Evolutionary conservation across 2,888 invertebrate genomes (phyloP).

Genomic region (Scotopteryx bipunctaria): DNA sequence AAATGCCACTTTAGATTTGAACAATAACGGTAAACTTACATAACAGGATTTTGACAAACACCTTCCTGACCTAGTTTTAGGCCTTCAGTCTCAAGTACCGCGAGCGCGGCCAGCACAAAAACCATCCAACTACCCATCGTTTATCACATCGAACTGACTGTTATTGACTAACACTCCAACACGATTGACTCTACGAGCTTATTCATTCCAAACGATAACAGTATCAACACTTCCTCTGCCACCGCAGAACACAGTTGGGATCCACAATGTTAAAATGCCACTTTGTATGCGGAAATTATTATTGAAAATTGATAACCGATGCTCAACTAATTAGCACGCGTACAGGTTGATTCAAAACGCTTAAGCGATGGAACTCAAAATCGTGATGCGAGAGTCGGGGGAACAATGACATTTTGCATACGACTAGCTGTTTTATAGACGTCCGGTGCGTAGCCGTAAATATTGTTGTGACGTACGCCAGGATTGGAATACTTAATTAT

Average conservation of each 20-base stretch:
- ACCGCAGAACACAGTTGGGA: slow-evolving; percentile 2
- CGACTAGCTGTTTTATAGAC: slow-evolving; percentile 54
- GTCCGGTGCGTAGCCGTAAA: slow-evolving; percentile 53
- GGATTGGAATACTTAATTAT: slow-evolving; percentile 48
- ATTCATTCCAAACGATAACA: slow-evolving; percentile 15
- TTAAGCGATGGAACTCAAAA: slow-evolving; percentile 29
- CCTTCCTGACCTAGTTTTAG: not conserved
- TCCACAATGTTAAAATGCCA: slow-evolving; percentile 7
- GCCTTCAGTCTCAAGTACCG: not conserved
- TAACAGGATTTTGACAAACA: not conserved
- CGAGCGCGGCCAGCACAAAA: slow-evolving; percentile 4
- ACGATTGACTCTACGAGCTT: slow-evolving; percentile 15
- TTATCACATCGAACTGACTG: slow-evolving; percentile 1
- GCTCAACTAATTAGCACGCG: slow-evolving; percentile 8
- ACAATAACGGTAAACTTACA: slow-evolving; percentile 12
- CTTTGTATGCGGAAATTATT: slow-evolving; percentile 6
- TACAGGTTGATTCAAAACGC: slow-evolving; percentile 24
- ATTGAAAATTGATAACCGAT: slow-evolving; percentile 15
- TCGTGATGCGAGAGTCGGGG: slow-evolving; percentile 35
- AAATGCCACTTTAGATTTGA: too few species aligned
- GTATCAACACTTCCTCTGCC: slow-evolving; percentile 17
- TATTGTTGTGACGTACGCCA: slow-evolving; percentile 44
- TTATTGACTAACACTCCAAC: not conserved
- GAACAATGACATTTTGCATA: slow-evolving; percentile 62
- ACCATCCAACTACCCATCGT: slow-evolving; percentile 12